phyloP scores from a whole-genome alignment of 2,113 vertebrate genomes.

The Peromyscus polionotus region DNA sequence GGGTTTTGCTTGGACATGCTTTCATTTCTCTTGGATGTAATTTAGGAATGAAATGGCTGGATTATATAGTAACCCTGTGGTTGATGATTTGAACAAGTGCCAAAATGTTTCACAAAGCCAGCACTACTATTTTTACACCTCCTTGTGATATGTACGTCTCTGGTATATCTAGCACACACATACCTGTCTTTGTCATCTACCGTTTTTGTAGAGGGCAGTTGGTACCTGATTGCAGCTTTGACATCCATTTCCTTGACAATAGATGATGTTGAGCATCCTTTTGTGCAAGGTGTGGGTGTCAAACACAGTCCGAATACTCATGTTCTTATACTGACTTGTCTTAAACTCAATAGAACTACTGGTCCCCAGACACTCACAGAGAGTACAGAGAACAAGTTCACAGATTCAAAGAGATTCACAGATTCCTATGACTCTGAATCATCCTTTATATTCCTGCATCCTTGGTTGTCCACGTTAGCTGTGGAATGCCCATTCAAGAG shows the following conservation, averaged over 20 bases:
- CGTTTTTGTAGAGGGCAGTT: background rate
- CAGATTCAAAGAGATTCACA: background rate
- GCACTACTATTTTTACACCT: background rate
- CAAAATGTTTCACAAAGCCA: background rate
- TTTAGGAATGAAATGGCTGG: background rate
- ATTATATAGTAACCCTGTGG: background rate
- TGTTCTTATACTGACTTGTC: slow-evolving; percentile 2
- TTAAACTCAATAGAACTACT: background rate
- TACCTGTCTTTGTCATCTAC: background rate
- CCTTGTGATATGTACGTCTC: background rate
- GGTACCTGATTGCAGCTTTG: background rate
- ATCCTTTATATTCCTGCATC: background rate
- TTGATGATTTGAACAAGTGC: background rate
- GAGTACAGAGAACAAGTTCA: background rate
- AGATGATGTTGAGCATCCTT: background rate
- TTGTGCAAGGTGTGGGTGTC: background rate
- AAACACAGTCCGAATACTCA: background rate
- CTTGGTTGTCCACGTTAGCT: background rate
- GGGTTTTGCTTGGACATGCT: background rate
- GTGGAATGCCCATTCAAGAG: background rate
- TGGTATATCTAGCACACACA: background rate
- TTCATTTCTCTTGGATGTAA: background rate
- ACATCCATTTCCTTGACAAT: background rate
- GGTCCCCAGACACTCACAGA: background rate
- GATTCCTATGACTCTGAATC: background rate